Evolutionary conservation across 2,888 invertebrate species (phyloP), one percentile per base, ranked within the genome.

Genomic region (Mythimna lalbum): DNA sequence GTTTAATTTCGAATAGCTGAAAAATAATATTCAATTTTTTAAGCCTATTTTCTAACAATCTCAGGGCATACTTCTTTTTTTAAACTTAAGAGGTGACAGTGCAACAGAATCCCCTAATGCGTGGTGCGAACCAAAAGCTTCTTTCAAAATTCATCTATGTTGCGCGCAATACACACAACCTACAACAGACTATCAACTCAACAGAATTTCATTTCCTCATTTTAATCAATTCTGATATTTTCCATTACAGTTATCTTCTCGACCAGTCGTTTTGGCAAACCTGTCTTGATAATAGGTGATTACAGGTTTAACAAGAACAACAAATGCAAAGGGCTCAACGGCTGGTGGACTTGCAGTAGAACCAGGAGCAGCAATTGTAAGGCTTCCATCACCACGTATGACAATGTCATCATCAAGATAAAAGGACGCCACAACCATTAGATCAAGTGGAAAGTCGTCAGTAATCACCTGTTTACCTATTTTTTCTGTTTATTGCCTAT

Each of bases 241-340:
- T 59, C 19, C 0, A 4, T 81, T 78, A 19, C 73, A 68, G 75
- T 66, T 27, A 55, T 63, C 62, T 83, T 84, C 64, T 50, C 80
- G 2, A 73, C 63, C 1, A 78, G 82, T 14, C 83, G 78, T n/a
- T 74, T 47, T 27, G 86, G 86, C 7, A 73, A 65, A 10, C 75
- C 78, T 0, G 68, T 83, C 17, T 63, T 86, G 14, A 36, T 75
- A 7, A 21, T 79, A 21, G 78, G 78, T 1, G 52, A 61, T 10
- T 84, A 86, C 64, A 86, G 89, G 43, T 91, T 74, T 61, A 87
- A 87, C 74, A 71, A 70, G 27, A 79, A 86, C 69, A 85, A 67
- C 9, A 63, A 62, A 6, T 56, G 55, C 33, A 49, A 23, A 19
- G 80, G 82, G 1, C 39, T 55, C 14, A 49, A 56, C 3, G 82